Base-by-base conservation (phyloP, 2,113 vertebrate species). In the Gallinago paraguaiae region DNA sequence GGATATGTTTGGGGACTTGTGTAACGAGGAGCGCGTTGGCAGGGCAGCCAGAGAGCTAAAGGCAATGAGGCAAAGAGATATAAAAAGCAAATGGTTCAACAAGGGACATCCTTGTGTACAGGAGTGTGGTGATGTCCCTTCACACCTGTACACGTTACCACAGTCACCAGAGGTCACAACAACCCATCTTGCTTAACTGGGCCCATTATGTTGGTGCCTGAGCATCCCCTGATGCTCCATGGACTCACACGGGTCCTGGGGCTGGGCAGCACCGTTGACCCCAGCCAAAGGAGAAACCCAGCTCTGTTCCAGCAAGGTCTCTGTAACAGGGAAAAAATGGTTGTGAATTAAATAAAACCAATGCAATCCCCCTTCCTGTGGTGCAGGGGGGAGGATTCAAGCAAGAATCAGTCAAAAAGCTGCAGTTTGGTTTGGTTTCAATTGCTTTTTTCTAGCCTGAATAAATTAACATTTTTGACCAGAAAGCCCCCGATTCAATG, bases 21-120 rank as follows among this genome's bases (percentile, higher is more conserved):
- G 35, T 80, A 92, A 83, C 2, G n/a, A 96, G 82, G 75, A 72
- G 61, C 74, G 94, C 24, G 5, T 78, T 77, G 85, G 82, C 70
- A 67, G 76, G 74, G 82, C 57, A 43, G 68, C 50, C 31, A 53
- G 43, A 53, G 84, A 86, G 85, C 81, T 28, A 59, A 75, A 81
- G 80, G 91, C 85, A 69, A 69, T 9, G 53, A 94, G 87, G 96
- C 93, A 91, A 33, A 78, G 68, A 61, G 71, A 86, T 51, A 78
- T 59, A 60, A 92, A 87, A 79, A 71, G 45, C 80, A 71, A 82
- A 64, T 10, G 84, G 78, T 68, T 87, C 75, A 63, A 30, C 75
- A 45, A 57, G 91, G 46, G 89, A 43, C 54, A 60, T 37, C 80
- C 60, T 43, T 31, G 43, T 74, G 30, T 19, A 51, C 27, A 43